phyloP scores from a whole-genome alignment of 1,140 invertebrate genomes.

The Sitobion miscanthi region DNA sequence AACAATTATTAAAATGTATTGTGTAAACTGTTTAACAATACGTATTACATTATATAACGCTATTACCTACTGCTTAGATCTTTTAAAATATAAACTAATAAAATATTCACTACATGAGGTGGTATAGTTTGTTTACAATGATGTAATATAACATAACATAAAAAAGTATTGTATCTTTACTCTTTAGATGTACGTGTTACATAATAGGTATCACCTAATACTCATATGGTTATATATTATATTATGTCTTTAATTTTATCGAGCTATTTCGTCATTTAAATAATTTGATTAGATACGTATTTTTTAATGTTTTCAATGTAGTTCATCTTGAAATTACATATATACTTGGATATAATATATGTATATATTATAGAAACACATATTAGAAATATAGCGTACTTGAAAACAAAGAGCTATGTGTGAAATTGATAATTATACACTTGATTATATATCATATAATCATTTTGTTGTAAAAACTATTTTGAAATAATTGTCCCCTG shows the following conservation, averaged over 20 bases:
- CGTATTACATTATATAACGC: too few species aligned
- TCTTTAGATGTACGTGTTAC: not conserved
- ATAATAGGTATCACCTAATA: not conserved
- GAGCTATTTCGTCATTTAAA: not conserved
- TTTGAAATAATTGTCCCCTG: not conserved
- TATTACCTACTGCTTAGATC: not conserved
- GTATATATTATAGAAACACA: not conserved
- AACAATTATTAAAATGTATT: not conserved
- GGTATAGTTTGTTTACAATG: not conserved
- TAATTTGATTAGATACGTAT: not conserved
- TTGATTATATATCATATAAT: not conserved
- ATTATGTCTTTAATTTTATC: not conserved
- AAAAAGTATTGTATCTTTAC: not conserved
- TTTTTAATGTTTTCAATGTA: not conserved
- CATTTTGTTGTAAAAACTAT: not conserved
- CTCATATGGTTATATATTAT: not conserved
- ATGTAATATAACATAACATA: too few species aligned
- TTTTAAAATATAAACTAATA: not conserved
- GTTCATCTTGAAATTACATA: not conserved
- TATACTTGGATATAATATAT: not conserved
- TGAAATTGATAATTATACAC: not conserved
- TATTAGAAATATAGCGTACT: not conserved
- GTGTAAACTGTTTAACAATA: not conserved
- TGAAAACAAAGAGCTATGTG: not conserved
- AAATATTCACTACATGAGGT: not conserved